Conservation (phyloP, 2,797 vertebrate species). For the Cetoscarus ocellatus region DNA sequence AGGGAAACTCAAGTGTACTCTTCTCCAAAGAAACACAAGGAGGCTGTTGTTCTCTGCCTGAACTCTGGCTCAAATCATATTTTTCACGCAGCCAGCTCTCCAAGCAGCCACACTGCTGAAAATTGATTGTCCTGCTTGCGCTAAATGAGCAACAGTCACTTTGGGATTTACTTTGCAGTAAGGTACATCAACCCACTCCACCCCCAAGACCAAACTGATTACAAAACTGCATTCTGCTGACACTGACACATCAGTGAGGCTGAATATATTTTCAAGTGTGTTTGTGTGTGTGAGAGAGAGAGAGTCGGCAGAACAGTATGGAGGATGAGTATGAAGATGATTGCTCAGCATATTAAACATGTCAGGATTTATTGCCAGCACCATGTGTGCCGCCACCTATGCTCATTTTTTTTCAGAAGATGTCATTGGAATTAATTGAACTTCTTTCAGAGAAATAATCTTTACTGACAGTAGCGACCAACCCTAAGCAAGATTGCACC, state of each 20-base stretch:
- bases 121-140: conserved; percentile 77
- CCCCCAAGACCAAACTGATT: conserved; percentile 81
- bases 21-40: conserved; percentile 19
- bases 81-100: conserved; percentile 55
- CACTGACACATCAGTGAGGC: conserved; percentile 55
- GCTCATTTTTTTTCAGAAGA: too few species aligned
- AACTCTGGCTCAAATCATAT: conserved; percentile 56
- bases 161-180: conserved; percentile 79
- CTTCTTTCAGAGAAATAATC: too few species aligned
- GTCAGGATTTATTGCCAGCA: too few species aligned
- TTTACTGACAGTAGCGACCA: too few species aligned
- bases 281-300: conserved; percentile 9
- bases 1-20: conserved; percentile 4
- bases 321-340: neutral
- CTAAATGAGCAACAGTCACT: conserved; percentile 79
- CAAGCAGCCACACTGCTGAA: conserved; percentile 45
- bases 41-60: conserved; percentile 41
- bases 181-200: conserved; percentile 74
- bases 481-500: too few species aligned
- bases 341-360: neutral
- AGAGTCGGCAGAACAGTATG: neutral
- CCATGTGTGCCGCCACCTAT: too few species aligned
- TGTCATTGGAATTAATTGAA: too few species aligned
- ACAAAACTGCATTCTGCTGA: conserved; percentile 80
- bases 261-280: conserved; percentile 32